phyloP scores from a whole-genome alignment of 2,113 vertebrate species.

The Neogale vison region DNA sequence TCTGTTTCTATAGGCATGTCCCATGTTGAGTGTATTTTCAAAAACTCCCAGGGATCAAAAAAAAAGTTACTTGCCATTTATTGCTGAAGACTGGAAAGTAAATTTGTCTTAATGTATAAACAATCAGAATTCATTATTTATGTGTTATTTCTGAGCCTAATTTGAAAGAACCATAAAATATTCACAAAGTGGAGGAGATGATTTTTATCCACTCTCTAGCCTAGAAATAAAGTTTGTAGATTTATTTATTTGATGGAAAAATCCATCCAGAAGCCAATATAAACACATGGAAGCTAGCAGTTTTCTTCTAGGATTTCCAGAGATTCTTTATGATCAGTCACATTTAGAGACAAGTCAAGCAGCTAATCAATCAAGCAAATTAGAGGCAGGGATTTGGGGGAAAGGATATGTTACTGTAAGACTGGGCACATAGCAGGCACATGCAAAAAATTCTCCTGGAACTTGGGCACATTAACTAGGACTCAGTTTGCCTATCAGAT shows the following conservation, averaged over 20 bases:
- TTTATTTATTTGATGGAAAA: slow-evolving; percentile 42
- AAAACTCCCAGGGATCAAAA: not conserved
- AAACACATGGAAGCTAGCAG: not conserved
- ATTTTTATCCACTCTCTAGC: not conserved
- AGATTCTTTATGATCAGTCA: slow-evolving; percentile 17
- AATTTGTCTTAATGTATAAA: slow-evolving; percentile 36
- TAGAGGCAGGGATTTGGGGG: not conserved
- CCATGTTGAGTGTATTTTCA: not conserved
- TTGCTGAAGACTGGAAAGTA: slow-evolving; percentile 42
- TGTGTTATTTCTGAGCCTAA: slow-evolving; percentile 44
- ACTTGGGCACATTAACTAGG: not conserved
- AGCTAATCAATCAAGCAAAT: slow-evolving; percentile 47
- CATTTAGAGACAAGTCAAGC: slow-evolving; percentile 27
- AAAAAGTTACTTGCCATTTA: not conserved
- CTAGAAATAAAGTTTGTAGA: slow-evolving; percentile 36
- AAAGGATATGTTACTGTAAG: not conserved
- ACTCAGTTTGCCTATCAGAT: slow-evolving; percentile 10
- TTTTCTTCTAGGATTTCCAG: slow-evolving; percentile 9
- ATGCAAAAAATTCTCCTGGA: not conserved
- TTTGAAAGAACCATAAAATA: slow-evolving; percentile 53
- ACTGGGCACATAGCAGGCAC: not conserved
- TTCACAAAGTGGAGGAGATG: not conserved
- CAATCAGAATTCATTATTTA: not conserved
- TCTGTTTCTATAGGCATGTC: not conserved
- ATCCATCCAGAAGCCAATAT: slow-evolving; percentile 2